Base-by-base conservation (phyloP, 2,113 vertebrate genomes). In the Trematomus loennbergii region DNA sequence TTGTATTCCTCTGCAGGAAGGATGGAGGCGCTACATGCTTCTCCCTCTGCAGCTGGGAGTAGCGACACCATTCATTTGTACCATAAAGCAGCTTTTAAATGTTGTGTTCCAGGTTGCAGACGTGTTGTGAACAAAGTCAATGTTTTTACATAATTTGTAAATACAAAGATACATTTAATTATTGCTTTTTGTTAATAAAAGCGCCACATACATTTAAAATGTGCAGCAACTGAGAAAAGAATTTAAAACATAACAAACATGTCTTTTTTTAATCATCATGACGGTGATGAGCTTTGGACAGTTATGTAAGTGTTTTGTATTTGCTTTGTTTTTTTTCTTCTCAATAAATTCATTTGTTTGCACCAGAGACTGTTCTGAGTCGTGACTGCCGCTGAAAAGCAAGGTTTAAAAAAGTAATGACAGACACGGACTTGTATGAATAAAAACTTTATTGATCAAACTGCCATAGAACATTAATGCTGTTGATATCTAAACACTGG, bases 121-220 rank as follows among this genome's bases (percentile, higher is more conserved):
- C 90, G 89, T 92, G 86, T 92, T 85, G 92, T 95, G 91, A 93
- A 81, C 79, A 86, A 82, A 89, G 65, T 86, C 74, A 70, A 88
- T 92, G 89, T 92, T 95, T 94, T 93, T 94, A 94, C 94, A 91
- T 94, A 87, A 89, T 94, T 92, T 95, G 94, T 96, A 94, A 90
- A 94, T 93, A 92, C 71, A 84, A 84, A 92, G 87, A 82, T 79
- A 62, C 62, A 83, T 79, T 18, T 64, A 50, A 59, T 25, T 85
- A 77, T 83, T 79, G 76, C 82, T 89, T 87, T 89, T 86, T 88
- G 78, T 87, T 60, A 13, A 80, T 72, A 88, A 88, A 91, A 82
- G 85, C 91, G 79, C 79, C 83, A 68, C 49, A 82, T 79, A 49
- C 46, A 73, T 76, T 86, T 62, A 76, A 83, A 81, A 90, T 78